Conservation (phyloP, 2,888 invertebrate genomes). For the Drosophila greeni region DNA sequence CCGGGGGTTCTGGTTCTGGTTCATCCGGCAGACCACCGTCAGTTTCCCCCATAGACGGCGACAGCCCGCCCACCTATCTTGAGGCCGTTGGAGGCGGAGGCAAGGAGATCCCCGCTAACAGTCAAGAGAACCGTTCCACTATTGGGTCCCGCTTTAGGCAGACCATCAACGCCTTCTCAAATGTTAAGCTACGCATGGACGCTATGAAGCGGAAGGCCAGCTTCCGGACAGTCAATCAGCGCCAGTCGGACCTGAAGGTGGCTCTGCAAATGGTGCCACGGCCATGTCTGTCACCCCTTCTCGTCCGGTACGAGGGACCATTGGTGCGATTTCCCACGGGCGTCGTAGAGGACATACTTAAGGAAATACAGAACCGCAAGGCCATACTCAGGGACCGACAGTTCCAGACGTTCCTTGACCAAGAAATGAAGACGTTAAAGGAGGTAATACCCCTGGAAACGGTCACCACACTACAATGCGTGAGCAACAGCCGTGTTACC, state of each 20-base stretch:
- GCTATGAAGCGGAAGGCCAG: conserved; percentile 77
- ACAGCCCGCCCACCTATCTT: conserved; percentile 77
- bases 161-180: conserved; percentile 75
- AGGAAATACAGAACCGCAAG: conserved; percentile 87
- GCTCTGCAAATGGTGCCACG: conserved; percentile 78
- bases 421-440: conserved; percentile 84
- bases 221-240: conserved; percentile 63
- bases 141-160: conserved; percentile 69
- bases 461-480: conserved; percentile 78
- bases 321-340: conserved; percentile 79
- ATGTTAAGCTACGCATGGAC: conserved; percentile 76
- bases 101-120: conserved; percentile 1
- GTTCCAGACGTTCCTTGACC: conserved; percentile 86
- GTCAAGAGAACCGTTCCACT: conserved; percentile 29
- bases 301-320: conserved; percentile 78
- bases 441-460: conserved; percentile 85
- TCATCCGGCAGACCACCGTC: background rate
- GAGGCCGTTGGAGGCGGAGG: conserved; percentile 73
- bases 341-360: conserved; percentile 85
- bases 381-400: conserved; percentile 86
- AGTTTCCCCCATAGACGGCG: conserved; percentile 64
- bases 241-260: conserved; percentile 72
- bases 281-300: conserved; percentile 75
- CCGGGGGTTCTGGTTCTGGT: background rate
- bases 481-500: conserved; percentile 79